A percentile compares a stretch with the other conserved stretches of the same genome.
Conservation (phyloP, 2,797 vertebrate genomes). For the Microhierax caerulescens region DNA sequence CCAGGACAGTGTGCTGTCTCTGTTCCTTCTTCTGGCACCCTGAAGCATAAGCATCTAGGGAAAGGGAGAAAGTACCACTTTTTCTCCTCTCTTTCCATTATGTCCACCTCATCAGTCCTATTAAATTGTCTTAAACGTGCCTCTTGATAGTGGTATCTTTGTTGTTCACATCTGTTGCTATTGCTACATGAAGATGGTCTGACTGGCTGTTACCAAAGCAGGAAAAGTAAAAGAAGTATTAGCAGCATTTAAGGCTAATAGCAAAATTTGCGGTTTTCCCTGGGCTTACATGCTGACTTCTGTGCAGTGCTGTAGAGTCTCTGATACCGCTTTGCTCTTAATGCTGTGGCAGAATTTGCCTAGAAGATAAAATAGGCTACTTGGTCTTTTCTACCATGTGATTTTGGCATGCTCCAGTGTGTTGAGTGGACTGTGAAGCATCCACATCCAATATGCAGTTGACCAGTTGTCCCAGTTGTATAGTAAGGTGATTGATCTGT, state of each 20-base stretch:
- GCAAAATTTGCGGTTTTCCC: neutral
- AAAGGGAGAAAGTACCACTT: neutral
- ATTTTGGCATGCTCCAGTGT: neutral
- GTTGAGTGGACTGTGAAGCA: neutral
- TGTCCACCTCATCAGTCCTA: neutral
- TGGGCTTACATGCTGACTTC: neutral
- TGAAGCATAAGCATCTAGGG: neutral
- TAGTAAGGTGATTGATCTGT: neutral
- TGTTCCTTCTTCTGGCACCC: neutral
- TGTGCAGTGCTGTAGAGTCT: neutral
- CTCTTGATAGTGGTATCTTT: neutral
- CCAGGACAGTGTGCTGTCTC: neutral
- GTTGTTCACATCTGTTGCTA: fast-evolving
- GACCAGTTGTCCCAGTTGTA: neutral
- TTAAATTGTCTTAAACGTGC: neutral
- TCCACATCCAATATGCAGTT: neutral
- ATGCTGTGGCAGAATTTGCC: neutral
- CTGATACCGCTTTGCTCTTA: neutral
- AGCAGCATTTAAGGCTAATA: neutral
- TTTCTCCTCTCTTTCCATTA: neutral
- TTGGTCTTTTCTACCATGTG: neutral
- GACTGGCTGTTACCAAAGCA: neutral
- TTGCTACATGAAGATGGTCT: neutral
- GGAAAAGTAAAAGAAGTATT: neutral
- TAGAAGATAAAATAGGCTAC: neutral